These are phyloP conservation scores for Plodia interpunctella DNA, from an alignment of 1,140 invertebrate genomes.

Conservation along the genomic window DNA sequence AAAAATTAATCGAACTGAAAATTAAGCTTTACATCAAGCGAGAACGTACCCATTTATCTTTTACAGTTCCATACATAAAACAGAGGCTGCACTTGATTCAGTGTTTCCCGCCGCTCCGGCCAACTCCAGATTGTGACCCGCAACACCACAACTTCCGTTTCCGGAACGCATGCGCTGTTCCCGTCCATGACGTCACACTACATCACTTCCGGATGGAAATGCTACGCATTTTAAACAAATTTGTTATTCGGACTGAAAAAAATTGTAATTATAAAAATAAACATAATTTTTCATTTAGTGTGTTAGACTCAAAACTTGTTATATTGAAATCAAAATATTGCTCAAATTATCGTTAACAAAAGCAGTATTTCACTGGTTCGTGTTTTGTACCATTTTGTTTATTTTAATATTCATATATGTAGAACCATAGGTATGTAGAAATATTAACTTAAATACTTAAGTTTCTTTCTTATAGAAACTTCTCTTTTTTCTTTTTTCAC, in stretches of 20 bases:
- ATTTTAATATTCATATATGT: no score
- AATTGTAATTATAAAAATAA: neutral
- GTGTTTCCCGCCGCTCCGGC: constrained; percentile 63
- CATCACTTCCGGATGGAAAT: constrained; percentile 33
- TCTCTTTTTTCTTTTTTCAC: no score
- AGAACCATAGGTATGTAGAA: no score
- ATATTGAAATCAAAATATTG: no score
- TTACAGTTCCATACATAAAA: constrained; percentile 62
- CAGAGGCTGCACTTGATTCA: constrained; percentile 68
- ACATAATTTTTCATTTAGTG: no score
- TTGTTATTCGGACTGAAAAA: neutral
- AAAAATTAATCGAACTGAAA: no score
- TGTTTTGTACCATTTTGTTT: no score
- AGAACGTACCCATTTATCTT: constrained; percentile 59
- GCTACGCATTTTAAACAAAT: constrained; percentile 14
- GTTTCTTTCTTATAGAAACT: no score
- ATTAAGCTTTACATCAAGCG: constrained; percentile 20
- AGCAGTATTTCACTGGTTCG: no score
- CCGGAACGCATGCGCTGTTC: constrained; percentile 60
- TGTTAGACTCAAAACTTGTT: no score
- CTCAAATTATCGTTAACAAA: no score
- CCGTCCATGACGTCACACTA: constrained; percentile 38
- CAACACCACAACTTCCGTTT: constrained; percentile 67
- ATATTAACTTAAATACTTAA: no score
- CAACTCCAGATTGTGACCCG: constrained; percentile 69